Percentiles rank a stretch among this genome's conserved stretches.
Conservation (phyloP, 2,113 vertebrate species). For the Willisornis vidua region DNA sequence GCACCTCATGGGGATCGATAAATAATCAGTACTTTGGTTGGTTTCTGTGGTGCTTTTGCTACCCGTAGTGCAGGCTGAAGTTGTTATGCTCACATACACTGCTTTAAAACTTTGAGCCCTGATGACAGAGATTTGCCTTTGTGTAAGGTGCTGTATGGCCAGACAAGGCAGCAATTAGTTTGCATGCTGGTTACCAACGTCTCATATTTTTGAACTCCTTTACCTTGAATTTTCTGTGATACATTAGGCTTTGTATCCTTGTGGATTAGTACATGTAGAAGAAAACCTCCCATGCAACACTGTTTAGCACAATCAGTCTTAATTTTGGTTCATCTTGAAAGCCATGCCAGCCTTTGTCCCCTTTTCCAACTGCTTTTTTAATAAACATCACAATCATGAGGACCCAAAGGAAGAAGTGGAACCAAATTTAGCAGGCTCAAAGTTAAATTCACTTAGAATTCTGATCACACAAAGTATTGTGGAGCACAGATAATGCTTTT, state of each 20-base stretch:
- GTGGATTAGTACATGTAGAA: not conserved
- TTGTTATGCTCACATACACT: fast-evolving
- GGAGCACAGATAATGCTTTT: not conserved
- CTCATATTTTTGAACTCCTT: not conserved
- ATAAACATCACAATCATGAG: not conserved
- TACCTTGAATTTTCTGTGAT: not conserved
- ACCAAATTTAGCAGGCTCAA: not conserved
- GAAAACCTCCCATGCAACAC: not conserved
- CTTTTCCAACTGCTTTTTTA: not conserved
- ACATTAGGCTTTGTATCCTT: not conserved
- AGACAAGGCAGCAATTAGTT: not conserved
- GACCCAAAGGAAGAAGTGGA: not conserved
- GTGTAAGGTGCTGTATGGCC: not conserved
- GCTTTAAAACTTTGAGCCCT: not conserved
- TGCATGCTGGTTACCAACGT: fast-evolving
- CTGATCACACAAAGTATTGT: not conserved
- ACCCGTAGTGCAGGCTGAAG: not conserved
- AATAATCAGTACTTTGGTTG: not conserved
- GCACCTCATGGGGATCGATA: not conserved
- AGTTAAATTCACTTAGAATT: not conserved
- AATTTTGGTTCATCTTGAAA: not conserved
- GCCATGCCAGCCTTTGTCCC: fast-evolving
- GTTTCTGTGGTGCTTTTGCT: not conserved
- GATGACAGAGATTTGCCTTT: not conserved
- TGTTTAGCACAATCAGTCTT: not conserved